Percentiles rank a stretch among this genome's conserved stretches.
These are phyloP conservation scores for Mormyrus iriodes DNA, from an alignment of 2,113 vertebrate species.

Conservation along the genomic window DNA sequence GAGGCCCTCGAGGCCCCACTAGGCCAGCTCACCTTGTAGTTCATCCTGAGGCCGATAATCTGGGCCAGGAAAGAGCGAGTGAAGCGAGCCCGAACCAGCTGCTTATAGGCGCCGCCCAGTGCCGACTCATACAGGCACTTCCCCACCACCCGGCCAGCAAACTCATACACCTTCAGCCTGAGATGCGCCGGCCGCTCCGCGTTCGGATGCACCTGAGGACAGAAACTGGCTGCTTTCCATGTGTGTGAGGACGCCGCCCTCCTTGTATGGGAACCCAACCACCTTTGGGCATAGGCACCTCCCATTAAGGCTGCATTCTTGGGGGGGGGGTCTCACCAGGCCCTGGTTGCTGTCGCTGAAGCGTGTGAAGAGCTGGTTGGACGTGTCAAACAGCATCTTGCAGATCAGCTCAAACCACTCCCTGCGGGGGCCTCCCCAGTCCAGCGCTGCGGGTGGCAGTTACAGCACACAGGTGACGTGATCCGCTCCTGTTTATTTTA, in stretches of 20 bases:
- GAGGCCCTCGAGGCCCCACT: background rate
- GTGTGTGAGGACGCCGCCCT: no score
- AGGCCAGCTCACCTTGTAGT: conserved; percentile 78
- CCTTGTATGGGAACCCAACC: background rate
- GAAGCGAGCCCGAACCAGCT: conserved; percentile 90
- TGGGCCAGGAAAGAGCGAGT: conserved; percentile 96
- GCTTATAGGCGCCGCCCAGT: conserved; percentile 86
- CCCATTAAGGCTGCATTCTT: background rate
- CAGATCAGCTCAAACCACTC: conserved; percentile 98
- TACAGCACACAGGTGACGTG: background rate
- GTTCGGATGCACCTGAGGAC: conserved; percentile 85
- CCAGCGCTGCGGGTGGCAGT: conserved; percentile 67
- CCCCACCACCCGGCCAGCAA: conserved; percentile 88
- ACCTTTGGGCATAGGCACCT: background rate
- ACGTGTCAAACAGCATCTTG: conserved; percentile 90
- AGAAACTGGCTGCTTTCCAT: background rate
- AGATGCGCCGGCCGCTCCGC: conserved; percentile 74
- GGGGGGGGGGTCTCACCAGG: conserved; percentile 60
- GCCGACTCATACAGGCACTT: conserved; percentile 98
- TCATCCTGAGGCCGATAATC: conserved; percentile 96
- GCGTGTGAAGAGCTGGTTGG: conserved; percentile 85
- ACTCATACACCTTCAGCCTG: conserved; percentile 89
- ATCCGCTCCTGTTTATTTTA: background rate
- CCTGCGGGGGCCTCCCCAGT: conserved; percentile 93
- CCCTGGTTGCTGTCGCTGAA: conserved; percentile 97